A percentile compares a stretch with the other conserved stretches of the same genome.
phyloP scores from a whole-genome alignment of 1,140 invertebrate species.

The Diorhabda elongata region DNA sequence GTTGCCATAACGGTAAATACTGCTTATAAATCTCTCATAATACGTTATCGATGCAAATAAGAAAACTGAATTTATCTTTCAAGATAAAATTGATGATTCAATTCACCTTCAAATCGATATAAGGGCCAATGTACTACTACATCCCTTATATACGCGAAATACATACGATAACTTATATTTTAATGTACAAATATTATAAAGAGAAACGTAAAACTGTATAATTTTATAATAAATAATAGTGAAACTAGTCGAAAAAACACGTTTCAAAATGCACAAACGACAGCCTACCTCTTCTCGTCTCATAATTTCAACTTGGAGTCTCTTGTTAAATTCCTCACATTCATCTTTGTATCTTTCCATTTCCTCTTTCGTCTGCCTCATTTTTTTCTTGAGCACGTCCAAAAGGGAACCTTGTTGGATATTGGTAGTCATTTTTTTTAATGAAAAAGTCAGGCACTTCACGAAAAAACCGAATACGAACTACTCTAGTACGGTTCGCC shows the following conservation, averaged over 20 bases:
- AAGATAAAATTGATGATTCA: background rate
- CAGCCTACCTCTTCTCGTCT: constrained; percentile 87
- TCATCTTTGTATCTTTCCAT: constrained; percentile 96
- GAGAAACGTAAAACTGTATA: background rate
- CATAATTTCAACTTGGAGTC: constrained; percentile 84
- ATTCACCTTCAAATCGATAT: constrained; percentile 10
- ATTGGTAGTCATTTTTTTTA: constrained; percentile 71
- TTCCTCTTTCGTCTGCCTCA: constrained; percentile 96
- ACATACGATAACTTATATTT: background rate
- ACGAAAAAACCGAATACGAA: constrained; percentile 8
- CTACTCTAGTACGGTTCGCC: constrained; percentile 7
- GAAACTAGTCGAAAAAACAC: constrained; percentile 33
- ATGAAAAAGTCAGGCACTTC: constrained; percentile 21
- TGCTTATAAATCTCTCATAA: background rate
- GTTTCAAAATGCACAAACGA: constrained; percentile 30
- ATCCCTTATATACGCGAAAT: background rate
- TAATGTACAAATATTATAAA: background rate
- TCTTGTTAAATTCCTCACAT: constrained; percentile 86
- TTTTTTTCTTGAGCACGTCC: constrained; percentile 98
- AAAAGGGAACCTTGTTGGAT: constrained; percentile 82
- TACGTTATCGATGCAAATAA: constrained; percentile 11
- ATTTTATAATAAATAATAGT: background rate
- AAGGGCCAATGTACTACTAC: background rate
- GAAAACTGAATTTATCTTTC: background rate
- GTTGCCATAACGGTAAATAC: constrained; percentile 10